Evolutionary conservation across 2,797 vertebrate genomes (phyloP), one percentile per base, ranked within the genome.

Genomic region (Zenarchopterus dispar): DNA sequence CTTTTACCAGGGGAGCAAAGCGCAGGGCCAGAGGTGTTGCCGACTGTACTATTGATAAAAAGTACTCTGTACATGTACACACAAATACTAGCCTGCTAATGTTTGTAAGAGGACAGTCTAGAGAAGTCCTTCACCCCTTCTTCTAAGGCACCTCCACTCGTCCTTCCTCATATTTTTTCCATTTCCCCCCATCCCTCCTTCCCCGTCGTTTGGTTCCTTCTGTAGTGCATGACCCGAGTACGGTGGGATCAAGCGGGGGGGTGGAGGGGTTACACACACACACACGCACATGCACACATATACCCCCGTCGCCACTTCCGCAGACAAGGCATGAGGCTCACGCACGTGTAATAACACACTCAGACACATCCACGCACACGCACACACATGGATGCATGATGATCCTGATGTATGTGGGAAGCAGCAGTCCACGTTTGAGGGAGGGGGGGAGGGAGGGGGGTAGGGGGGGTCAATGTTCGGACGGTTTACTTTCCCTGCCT

Each of bases 201-300:
- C 54, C 33, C 47, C 36, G 47, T 62, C 62, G 65, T 59, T 71
- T 48, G 59, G 79, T 79, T 80, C 68, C 77, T 84, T 69, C 81
- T 84, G 84, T 94, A 94, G 91, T 95, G 93, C 95, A 96, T 94
- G 95, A 92, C 95, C 95, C 95, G 94, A 95, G 95, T 95, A 96
- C 96, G 94, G 93, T 94, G 88, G 94, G 95, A 95, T 94, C 94
- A 81, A 72, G n/a, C 77, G 5, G 33, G 43, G n/a, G 44, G 22
- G 31, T 3, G 68, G 62, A 66, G 75, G 73, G 70, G 66, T 46
- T 18, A 18, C 28, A 28, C 28, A 28, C 28, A 28, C 28, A 28
- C 28, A 28, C 28, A 28, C 28, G 8, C 28, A 28, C 28, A 28
- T 7, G 55, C 58, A 67, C 6, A 0, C 63, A 69, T 73, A 66